Base-by-base conservation (phyloP, 2,888 invertebrate genomes). In the Limenitis camilla region DNA sequence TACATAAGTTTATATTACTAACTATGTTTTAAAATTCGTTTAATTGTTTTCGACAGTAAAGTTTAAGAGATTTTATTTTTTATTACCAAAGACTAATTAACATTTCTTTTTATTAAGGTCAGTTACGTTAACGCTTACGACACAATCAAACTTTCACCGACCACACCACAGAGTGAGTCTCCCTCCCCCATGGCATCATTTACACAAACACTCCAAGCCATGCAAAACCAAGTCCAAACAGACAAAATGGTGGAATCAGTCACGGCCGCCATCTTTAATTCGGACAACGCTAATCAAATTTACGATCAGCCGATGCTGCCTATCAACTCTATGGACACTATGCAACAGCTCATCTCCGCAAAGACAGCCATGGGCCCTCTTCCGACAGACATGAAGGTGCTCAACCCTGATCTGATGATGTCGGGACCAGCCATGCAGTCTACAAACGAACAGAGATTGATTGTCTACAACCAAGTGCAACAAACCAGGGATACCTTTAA, bases 111-210 rank as follows among this genome's bases (percentile, higher is more conserved):
- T 50, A 28, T 11, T 5, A 65, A 81, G 79, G 76, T 79, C 6
- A 61, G 67, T 40, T 81, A 67, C 80, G 61, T 83, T 65, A 30
- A 78, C 75, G 63, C 87, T 69, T 84, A 78, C 65, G 89, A 83
- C 44, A 78, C 81, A 19, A 89, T 87, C 40, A 88, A 91, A 49
- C 89, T 91, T 19, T 92, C 91, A 62, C 89, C 75, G 69, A 72
- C 73, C 63, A 80, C 69, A 55, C 78, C 66, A 65, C 81, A 58
- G 53, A 72, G 69, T 67, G 75, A 76, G 57, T 64, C 80, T 1
- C 90, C 77, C 65, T 76, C 83, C 1, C 72, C 81, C 0, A 71
- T 84, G 19, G 77, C 68, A 1, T 71, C 81, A 5, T 88, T 88
- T 73, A 80, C 85, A 32, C 86, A 87, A 60, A 81, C 84, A 54